A percentile compares a stretch with the other conserved stretches of the same genome.
phyloP scores from a whole-genome alignment of 2,888 invertebrate species.

The Pyrochroa serraticornis region DNA sequence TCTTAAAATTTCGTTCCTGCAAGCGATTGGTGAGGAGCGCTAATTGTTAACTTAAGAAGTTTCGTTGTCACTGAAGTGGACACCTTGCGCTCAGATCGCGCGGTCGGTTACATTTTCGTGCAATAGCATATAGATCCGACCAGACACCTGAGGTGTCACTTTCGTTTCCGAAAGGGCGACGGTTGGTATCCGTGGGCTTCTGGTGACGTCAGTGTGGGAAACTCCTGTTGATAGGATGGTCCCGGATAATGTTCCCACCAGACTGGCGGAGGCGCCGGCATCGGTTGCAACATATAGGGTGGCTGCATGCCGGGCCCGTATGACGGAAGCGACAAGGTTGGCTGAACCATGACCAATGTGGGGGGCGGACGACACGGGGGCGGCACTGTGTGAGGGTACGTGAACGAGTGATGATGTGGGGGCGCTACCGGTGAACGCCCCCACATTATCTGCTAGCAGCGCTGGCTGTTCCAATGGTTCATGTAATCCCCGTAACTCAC shows the following conservation, averaged over 20 bases:
- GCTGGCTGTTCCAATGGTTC: conserved; percentile 67
- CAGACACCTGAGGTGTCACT: conserved; percentile 44
- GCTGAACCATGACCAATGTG: conserved; percentile 53
- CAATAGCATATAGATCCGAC: conserved; percentile 40
- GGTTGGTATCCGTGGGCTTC: conserved; percentile 45
- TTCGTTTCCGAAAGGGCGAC: conserved; percentile 53
- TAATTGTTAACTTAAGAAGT: not conserved
- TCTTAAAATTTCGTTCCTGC: not conserved
- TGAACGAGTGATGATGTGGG: conserved; percentile 39
- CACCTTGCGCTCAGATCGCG: conserved; percentile 30
- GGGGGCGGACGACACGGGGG: conserved; percentile 43
- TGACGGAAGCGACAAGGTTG: conserved; percentile 49
- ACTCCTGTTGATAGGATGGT: conserved; percentile 50
- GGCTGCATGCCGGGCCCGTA: conserved; percentile 40
- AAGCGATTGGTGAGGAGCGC: not conserved
- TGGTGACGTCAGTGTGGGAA: conserved; percentile 44
- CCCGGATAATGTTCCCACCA: conserved; percentile 54
- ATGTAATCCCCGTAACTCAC: conserved; percentile 86
- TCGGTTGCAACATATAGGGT: conserved; percentile 43
- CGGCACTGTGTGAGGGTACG: conserved; percentile 30
- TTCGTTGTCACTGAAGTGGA: no score
- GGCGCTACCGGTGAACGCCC: conserved; percentile 55
- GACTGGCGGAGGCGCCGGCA: conserved; percentile 44
- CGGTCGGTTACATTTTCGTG: conserved; percentile 36
- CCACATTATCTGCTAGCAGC: conserved; percentile 76